phyloP scores from a whole-genome alignment of 2,888 invertebrate genomes.

The Dinocampus coccinellae region DNA sequence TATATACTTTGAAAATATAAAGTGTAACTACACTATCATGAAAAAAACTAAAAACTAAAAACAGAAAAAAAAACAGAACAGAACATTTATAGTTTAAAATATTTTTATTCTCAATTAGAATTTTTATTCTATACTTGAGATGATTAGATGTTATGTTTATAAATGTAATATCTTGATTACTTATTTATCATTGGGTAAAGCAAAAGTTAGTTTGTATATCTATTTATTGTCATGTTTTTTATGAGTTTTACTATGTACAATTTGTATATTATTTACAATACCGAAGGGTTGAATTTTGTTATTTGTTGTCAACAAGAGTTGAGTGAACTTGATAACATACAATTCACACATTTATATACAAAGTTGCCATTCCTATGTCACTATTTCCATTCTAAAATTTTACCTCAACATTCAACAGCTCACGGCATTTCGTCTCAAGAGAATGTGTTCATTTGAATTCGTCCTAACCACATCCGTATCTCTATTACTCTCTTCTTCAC shows the following conservation, averaged over 20 bases:
- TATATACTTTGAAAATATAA: neutral
- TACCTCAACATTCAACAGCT: neutral
- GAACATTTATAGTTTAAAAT: no score
- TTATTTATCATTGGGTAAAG: no score
- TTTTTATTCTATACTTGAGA: no score
- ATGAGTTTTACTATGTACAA: neutral
- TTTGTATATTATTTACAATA: no score
- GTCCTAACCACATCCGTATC: neutral
- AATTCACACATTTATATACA: neutral
- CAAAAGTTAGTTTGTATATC: neutral
- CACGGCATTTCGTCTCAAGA: conserved; percentile 4
- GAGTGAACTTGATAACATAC: conserved; percentile 1
- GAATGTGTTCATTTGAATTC: conserved; percentile 21
- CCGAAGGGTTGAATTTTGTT: conserved; percentile 5
- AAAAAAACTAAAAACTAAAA: neutral
- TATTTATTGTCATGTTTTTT: neutral
- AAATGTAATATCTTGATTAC: no score
- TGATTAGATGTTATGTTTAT: no score
- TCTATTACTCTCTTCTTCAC: neutral
- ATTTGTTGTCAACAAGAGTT: neutral
- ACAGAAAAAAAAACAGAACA: no score
- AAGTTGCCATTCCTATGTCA: neutral
- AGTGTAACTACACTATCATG: neutral
- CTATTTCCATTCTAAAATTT: neutral
- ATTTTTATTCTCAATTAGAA: no score